These are phyloP conservation scores for Dissostichus mawsoni DNA, from an alignment of 2,113 vertebrate species.

Conservation along the genomic window DNA sequence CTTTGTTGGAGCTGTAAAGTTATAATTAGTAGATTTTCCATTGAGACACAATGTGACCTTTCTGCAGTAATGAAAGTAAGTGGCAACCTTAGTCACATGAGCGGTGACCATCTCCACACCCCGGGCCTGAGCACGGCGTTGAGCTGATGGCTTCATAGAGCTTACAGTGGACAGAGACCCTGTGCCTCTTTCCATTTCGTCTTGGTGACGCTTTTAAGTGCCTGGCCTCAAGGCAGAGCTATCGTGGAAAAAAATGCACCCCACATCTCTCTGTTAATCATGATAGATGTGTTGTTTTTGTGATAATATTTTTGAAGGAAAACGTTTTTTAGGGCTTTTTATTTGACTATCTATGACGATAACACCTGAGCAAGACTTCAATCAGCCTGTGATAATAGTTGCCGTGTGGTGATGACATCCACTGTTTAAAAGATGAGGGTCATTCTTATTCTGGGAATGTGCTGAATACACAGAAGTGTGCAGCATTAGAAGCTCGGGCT, in stretches of 20 bases:
- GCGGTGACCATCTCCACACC: constrained; percentile 59
- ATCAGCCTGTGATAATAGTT: constrained; percentile 42
- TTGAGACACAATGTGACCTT: constrained; percentile 81
- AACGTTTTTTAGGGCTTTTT: constrained; percentile 8
- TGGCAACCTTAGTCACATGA: constrained; percentile 73
- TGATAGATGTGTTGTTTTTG: constrained; percentile 27
- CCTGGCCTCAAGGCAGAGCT: constrained; percentile 10
- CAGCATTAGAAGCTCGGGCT: constrained; percentile 65
- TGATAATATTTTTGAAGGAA: constrained; percentile 50
- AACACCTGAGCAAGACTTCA: constrained; percentile 30
- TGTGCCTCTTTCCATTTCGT: constrained; percentile 62
- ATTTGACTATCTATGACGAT: constrained; percentile 2
- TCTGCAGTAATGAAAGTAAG: constrained; percentile 78
- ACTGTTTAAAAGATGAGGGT: constrained; percentile 51
- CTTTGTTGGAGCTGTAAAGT: constrained; percentile 73
- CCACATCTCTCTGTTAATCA: constrained; percentile 41
- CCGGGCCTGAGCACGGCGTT: constrained; percentile 50
- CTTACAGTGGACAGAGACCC: constrained; percentile 60
- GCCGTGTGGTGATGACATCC: constrained; percentile 33
- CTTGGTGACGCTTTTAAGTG: constrained; percentile 37
- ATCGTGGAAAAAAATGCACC: constrained; percentile 5
- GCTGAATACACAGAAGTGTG: constrained; percentile 73
- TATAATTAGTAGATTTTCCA: constrained; percentile 82
- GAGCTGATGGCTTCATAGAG: constrained; percentile 71
- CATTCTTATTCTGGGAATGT: constrained; percentile 70